Base-by-base conservation (phyloP, 2,797 vertebrate genomes). In the Tolypeutes matacus region DNA sequence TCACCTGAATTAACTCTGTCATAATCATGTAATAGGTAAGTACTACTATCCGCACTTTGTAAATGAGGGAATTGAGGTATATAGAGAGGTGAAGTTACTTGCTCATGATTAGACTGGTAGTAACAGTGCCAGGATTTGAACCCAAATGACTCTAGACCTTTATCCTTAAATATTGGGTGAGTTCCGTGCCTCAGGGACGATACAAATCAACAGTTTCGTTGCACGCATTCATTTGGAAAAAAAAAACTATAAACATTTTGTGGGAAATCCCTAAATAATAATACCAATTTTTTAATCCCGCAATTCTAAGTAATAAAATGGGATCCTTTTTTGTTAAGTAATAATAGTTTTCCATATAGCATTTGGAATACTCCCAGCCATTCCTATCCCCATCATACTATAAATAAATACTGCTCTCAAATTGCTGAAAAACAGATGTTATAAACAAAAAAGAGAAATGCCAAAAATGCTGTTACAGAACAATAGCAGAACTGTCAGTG, bases 261-360 rank as follows among this genome's bases (percentile, higher is more conserved):
- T 81, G 64, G 51, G 94, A 95, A 86, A 86, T 4, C 25, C 20
- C 27, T n/a, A 95, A 93, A 93, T 86, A 93, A n/a, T n/a, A n/a
- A 82, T 42, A 21, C 23, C 60, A 92, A 7, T n/a, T 20, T 90
- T 91, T 93, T 39, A 93, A 89, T 73, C 13, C 36, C 60, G 89
- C 13, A 27, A 76, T 67, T 6, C 76, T 65, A 89, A 84, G 53
- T 23, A 58, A 75, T 20, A 81, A 84, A 70, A 86, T 13, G 3
- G n/a, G 11, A 64, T 11, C 42, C 6, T 62, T 88, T 84, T 80
- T 89, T 93, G 34, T 75, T 89, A 72, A 62, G 21, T 49, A 80
- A 82, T 70, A 82, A 46, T n/a, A 76, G 10, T 88, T 89, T 96
- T 90, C 94, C 81, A 76, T 25, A 72, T 0, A 46, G 39, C 34